Evolutionary conservation across 2,113 vertebrate genomes (phyloP), one percentile per base, ranked within the genome.

Genomic region (Acanthochromis polyacanthus): DNA sequence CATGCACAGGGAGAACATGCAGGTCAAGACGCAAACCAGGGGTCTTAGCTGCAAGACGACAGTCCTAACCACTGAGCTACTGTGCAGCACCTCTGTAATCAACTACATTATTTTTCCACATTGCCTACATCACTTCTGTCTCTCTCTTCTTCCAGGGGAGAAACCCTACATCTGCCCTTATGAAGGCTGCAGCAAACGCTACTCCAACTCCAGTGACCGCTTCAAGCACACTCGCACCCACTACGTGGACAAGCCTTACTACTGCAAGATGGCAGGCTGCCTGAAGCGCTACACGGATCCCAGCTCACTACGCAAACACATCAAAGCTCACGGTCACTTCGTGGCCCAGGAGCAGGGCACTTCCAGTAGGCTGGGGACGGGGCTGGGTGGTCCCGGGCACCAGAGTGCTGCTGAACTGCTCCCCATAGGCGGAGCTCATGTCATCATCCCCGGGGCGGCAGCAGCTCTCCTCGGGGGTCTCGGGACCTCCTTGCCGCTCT

Each of bases 181-280:
- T 0, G 97, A 98, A 89, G 98, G 98, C 88, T 99, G 98, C 95
- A 97, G 95, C 94, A 99, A 99, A 87, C 98, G 98, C 50, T 99
- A 99, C 94, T 99, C 98, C 92, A 99, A 99, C 95, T 99, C 98
- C 6, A 99, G 98, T 1, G 98, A 99, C 94, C 98, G 98, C 91
- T 99, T 99, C 95, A 99, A 99, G 93, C 98, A 99, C 94, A 99
- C 98, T 0, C 97, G 98, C 80, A 99, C 98, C 4, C 98, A 99
- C 94, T 99, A 99, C 2, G 96, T 99, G 88, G 98, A 99, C 96
- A 99, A 98, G 92, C 98, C 98, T 69, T 99, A 99, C 93, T 97
- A 95, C 94, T 99, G 98, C 97, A 99, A 98, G 96, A 99, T 98
- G 98, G 96, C 93, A 0, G 98, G 98, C 90, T 99, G 98, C 88